Evolutionary conservation across 2,888 invertebrate genomes (phyloP), one percentile per base, ranked within the genome.

Genomic region (Hypolimnas misippus): DNA sequence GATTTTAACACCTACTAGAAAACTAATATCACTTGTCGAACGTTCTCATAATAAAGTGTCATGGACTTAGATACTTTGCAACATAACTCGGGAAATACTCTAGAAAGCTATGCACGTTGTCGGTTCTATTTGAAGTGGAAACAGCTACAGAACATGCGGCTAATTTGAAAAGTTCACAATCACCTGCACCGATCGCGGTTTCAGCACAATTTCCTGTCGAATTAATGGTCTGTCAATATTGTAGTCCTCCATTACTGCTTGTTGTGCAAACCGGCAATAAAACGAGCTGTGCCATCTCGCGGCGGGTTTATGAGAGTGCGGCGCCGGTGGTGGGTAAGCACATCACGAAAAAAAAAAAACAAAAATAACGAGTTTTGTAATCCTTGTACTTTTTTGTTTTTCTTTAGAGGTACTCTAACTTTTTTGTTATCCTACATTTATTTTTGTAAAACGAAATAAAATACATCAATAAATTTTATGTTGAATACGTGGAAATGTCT

Each of bases 171-270:
- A 91, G 89, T 92, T 92, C 89, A 86, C 88, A 88, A 90, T 89
- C 88, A 89, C 90, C 89, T 88, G 84, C 80, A 80, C 74, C 75
- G 78, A 79, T 75, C 79, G 84, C 87, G 78, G 80, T 78, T 86
- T 86, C 90, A 88, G 90, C 89, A 87, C 90, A 89, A 89, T 92
- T 88, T 91, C 86, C 89, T 90, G 82, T 77, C 81, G 89, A 91
- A 92, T 89, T 92, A 91, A 92, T 90, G 91, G 85, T 90, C 85
- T 91, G 92, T 89, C 92, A 90, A 92, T 92, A 91, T 88, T 89
- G 87, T 83, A 86, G 82, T 82, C 83, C 82, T 86, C 87, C 83
- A 87, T 88, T 89, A 88, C 83, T 81, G 86, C 83, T 83, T 86
- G 86, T 86, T 86, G 87, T 84, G 87, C 84, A 81, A 89, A 86